Evolutionary conservation across 2,113 vertebrate species (phyloP).

Genomic region (Grammomys surdaster): DNA sequence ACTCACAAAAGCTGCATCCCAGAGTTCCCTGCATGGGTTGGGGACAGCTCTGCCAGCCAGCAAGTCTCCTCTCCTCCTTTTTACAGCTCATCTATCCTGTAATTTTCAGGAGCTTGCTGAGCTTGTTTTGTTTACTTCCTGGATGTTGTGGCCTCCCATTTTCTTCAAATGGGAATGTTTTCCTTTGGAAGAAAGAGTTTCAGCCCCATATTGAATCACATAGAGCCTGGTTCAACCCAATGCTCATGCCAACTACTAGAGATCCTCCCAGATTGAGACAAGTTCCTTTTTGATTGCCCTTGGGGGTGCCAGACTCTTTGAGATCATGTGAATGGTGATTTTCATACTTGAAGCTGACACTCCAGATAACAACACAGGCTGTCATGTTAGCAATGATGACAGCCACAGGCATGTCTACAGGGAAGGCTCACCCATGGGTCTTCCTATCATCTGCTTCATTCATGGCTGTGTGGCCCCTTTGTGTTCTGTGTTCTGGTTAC

Average conservation of each 20-base stretch:
- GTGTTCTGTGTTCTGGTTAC: neutral
- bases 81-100: neutral
- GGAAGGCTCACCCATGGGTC: neutral
- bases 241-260: neutral
- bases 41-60: neutral
- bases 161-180: neutral
- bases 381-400: fast-evolving
- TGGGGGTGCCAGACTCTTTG: neutral
- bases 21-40: neutral
- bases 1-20: neutral
- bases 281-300: neutral
- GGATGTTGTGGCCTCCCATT: neutral
- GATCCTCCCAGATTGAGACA: neutral
- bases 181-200: neutral
- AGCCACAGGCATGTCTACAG: fast-evolving
- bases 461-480: neutral
- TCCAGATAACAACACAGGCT: neutral
- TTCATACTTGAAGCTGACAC: neutral
- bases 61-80: too few species aligned
- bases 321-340: neutral
- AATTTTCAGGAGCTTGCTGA: neutral
- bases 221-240: neutral
- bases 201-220: neutral
- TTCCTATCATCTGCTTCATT: neutral
- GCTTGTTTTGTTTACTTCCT: neutral